Evolutionary conservation across 2,888 invertebrate species (phyloP).

Genomic region (Acrobeloides nanus): DNA sequence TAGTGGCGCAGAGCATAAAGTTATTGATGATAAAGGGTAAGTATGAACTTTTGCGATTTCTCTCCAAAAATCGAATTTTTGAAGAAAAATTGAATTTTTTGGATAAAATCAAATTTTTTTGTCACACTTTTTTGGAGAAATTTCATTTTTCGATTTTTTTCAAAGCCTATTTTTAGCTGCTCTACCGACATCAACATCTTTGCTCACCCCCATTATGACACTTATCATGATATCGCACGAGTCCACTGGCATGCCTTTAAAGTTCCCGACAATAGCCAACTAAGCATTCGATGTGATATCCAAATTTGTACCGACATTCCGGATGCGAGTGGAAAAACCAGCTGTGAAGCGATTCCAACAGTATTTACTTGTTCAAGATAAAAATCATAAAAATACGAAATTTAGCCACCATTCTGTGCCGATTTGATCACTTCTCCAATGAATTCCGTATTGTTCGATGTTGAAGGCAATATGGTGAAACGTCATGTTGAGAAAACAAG

Average conservation of each 20-base stretch:
- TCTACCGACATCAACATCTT: constrained; percentile 52
- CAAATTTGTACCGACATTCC: constrained; percentile 48
- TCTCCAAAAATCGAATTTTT: background rate
- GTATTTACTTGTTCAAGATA: constrained; percentile 19
- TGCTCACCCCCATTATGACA: constrained; percentile 52
- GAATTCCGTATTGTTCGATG: constrained; percentile 48
- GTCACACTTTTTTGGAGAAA: background rate
- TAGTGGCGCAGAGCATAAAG: constrained; percentile 37
- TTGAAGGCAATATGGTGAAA: constrained; percentile 25
- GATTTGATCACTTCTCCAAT: constrained; percentile 48
- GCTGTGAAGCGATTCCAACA: constrained; percentile 44
- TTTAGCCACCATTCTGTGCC: constrained; percentile 51
- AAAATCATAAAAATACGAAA: background rate
- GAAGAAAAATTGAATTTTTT: background rate
- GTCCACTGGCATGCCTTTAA: constrained; percentile 53
- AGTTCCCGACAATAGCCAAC: constrained; percentile 44
- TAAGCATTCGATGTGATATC: constrained; percentile 44
- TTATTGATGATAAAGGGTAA: constrained; percentile 48
- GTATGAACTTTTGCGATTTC: background rate
- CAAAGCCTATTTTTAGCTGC: constrained; percentile 28
- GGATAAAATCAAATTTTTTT: constrained; percentile 3
- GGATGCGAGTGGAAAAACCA: constrained; percentile 34
- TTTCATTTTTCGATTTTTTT: constrained; percentile 5
- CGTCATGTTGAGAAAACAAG: constrained; percentile 14
- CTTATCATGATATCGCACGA: constrained; percentile 49